phyloP scores from a whole-genome alignment of 2,797 vertebrate species.

The Glossophaga mutica region DNA sequence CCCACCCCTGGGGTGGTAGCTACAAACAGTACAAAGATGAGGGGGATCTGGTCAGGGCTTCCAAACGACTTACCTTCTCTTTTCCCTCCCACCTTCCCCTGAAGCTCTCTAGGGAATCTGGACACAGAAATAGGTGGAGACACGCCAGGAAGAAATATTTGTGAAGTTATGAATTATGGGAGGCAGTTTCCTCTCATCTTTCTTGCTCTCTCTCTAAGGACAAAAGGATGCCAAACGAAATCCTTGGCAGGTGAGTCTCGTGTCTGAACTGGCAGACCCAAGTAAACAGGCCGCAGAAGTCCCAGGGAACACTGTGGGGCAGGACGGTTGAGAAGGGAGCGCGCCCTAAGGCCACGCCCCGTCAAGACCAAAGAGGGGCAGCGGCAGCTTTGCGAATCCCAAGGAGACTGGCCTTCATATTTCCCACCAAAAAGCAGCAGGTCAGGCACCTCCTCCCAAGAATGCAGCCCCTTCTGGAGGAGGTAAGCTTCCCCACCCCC shows the following conservation, averaged over 20 bases:
- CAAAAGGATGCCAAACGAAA: constrained; percentile 52
- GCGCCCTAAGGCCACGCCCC: no score
- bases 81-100: background rate
- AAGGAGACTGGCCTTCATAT: background rate
- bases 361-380: background rate
- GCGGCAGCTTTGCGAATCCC: background rate
- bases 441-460: background rate
- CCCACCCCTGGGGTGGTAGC: background rate
- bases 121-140: background rate
- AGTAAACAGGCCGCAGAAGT: background rate
- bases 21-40: background rate
- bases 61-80: background rate
- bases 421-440: background rate
- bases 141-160: background rate
- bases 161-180: background rate
- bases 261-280: fast-evolving
- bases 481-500: background rate
- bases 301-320: background rate
- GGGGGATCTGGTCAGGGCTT: background rate
- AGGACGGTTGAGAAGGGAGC: background rate
- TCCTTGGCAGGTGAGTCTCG: background rate
- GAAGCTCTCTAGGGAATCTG: background rate
- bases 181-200: background rate
- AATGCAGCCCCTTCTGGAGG: background rate
- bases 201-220: background rate